Evolutionary conservation across 2,113 vertebrate species (phyloP), one percentile per base, ranked within the genome.

Genomic region (Limnothrissa miodon): DNA sequence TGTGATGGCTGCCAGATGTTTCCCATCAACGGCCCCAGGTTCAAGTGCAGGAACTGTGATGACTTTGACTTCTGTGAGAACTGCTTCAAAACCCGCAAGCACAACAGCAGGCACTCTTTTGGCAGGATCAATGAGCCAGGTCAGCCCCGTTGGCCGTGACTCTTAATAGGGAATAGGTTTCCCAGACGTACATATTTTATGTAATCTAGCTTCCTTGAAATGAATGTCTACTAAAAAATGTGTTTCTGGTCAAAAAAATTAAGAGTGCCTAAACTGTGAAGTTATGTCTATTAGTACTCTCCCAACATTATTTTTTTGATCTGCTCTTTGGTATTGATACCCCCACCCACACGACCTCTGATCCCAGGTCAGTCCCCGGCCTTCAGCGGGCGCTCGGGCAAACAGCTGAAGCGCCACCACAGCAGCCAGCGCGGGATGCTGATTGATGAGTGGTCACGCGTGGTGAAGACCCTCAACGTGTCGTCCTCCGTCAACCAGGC

Each of bases 1-100:
- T 99, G 98, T 90, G 98, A 99, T 44, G 98, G 98, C 87, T 99
- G 98, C 88, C 98, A 99, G 88, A 99, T 99, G 96, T 99, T 99
- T 91, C 98, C 98, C 13, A 99, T 99, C 88, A 98, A 98, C 39
- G 98, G 98, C 1, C 94, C 97, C 81, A 93, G 98, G 86, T 99
- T 98, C 93, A 99, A 99, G 90, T 99, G 98, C 89, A 96, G 96
- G 85, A 97, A 96, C 86, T 99, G 98, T 81, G 98, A 99, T 45
- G 98, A 99, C 92, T 99, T 99, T 90, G 98, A 99, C 89, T 99
- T 97, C 51, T 99, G 98, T 86, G 98, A 99, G 90, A 97, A 94
- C 0, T 99, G 98, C 89, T 99, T 99, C 90, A 99, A 99, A 92
- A 97, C 96, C 1, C 95, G 96, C 82, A 99, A 98, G 81, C 98